phyloP scores from a whole-genome alignment of 2,888 invertebrate species.

The Hirtodrosophila confusa region DNA sequence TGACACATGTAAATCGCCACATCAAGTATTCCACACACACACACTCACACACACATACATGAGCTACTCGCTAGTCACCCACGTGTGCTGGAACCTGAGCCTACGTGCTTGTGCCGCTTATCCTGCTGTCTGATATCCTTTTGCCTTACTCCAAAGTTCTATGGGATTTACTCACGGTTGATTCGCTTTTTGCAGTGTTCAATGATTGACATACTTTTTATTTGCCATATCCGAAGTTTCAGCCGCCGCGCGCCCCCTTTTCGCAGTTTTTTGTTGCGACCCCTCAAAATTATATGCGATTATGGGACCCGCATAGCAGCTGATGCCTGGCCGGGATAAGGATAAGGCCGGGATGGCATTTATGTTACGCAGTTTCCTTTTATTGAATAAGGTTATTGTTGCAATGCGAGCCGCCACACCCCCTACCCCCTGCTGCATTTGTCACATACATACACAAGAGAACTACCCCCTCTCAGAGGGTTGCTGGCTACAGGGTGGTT shows the following conservation, averaged over 20 bases:
- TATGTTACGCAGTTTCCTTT: conserved; percentile 49
- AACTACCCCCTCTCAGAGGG: conserved; percentile 24
- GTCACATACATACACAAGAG: conserved; percentile 43
- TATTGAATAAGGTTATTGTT: conserved; percentile 77
- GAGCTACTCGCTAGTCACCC: conserved; percentile 4
- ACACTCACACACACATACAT: conserved; percentile 11
- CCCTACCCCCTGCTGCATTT: conserved; percentile 55
- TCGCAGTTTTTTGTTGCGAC: conserved; percentile 34
- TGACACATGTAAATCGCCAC: conserved; percentile 56
- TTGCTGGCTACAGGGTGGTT: conserved; percentile 24
- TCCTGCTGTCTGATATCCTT: conserved; percentile 23
- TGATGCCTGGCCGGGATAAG: conserved; percentile 56
- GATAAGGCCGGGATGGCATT: conserved; percentile 43
- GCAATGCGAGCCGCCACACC: conserved; percentile 48
- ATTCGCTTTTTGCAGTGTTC: conserved; percentile 58
- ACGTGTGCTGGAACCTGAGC: conserved; percentile 21
- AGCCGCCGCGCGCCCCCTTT: conserved; percentile 6
- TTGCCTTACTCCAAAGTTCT: conserved; percentile 8
- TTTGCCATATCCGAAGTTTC: conserved; percentile 58
- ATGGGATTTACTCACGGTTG: conserved; percentile 50
- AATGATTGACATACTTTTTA: conserved; percentile 77
- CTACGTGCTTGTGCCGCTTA: conserved; percentile 34
- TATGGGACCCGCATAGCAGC: conserved; percentile 72
- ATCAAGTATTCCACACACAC: conserved; percentile 53
- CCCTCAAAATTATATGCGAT: conserved; percentile 63